Conservation (phyloP, 2,888 invertebrate genomes). For the Atrina japonica region DNA sequence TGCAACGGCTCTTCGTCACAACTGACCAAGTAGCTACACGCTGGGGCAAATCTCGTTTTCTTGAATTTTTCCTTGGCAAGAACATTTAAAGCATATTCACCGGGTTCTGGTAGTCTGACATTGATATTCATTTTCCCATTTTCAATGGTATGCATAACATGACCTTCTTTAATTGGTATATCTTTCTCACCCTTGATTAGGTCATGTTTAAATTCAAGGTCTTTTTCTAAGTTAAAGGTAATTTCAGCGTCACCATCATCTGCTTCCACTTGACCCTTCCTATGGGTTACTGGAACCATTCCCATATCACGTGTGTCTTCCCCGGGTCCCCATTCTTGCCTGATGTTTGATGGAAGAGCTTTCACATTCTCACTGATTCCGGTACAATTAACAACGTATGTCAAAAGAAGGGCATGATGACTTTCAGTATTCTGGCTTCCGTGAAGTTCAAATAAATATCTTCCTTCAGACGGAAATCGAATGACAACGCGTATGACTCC, state of each 20-base stretch:
- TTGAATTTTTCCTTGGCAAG: constrained; percentile 63
- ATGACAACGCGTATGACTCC: constrained; percentile 55
- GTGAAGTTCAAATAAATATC: constrained; percentile 65
- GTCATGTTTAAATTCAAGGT: constrained; percentile 64
- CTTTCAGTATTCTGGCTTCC: constrained; percentile 59
- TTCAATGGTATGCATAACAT: constrained; percentile 63
- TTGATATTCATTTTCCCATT: constrained; percentile 64
- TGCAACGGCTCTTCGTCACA: constrained; percentile 62
- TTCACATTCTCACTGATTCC: constrained; percentile 51
- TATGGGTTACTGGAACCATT: constrained; percentile 66
- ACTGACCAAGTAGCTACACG: constrained; percentile 73
- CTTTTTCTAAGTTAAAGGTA: constrained; percentile 63
- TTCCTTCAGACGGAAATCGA: constrained; percentile 60
- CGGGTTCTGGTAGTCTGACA: constrained; percentile 64
- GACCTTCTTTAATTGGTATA: constrained; percentile 55
- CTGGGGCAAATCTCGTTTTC: constrained; percentile 64
- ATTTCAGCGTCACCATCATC: constrained; percentile 71
- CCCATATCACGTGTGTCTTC: constrained; percentile 67
- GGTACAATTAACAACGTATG: constrained; percentile 59
- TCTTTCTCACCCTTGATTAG: constrained; percentile 60
- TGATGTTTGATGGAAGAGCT: constrained; percentile 70
- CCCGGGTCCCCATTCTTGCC: constrained; percentile 77
- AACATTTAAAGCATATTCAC: constrained; percentile 73
- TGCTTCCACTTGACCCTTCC: constrained; percentile 64
- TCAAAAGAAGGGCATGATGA: constrained; percentile 59